A percentile compares a stretch with the other conserved stretches of the same genome.
These are phyloP conservation scores for Phacellophora camtschatica DNA, from an alignment of 30 jellyfish, hydroid and myxozoan species.

Conservation along the genomic window DNA sequence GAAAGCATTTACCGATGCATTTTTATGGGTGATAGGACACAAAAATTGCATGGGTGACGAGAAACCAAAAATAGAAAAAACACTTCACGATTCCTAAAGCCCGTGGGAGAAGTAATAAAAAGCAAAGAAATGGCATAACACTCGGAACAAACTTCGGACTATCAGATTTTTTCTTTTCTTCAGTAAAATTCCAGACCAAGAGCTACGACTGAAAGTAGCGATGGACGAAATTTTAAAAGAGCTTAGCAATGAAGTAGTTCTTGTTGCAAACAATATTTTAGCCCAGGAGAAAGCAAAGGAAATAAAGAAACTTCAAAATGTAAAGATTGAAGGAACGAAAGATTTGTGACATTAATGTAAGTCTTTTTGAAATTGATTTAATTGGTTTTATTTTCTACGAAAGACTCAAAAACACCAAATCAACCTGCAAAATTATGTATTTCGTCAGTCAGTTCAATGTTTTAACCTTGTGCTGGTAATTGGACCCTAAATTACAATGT, in stretches of 20 bases:
- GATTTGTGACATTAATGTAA: no score
- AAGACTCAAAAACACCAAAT: background rate
- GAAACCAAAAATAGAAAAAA: no score
- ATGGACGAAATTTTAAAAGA: background rate
- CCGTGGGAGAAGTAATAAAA: background rate
- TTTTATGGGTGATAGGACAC: no score
- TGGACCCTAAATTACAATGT: background rate
- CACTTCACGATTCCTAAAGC: background rate
- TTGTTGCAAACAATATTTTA: background rate
- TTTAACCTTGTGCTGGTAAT: background rate
- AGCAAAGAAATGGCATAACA: no score
- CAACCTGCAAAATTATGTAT: background rate
- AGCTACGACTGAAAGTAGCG: constrained; percentile 8
- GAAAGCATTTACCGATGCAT: no score
- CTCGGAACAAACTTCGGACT: no score
- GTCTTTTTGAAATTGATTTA: no score
- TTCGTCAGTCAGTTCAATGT: background rate
- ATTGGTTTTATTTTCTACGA: no score
- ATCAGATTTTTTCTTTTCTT: background rate
- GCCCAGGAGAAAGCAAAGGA: background rate
- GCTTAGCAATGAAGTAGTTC: background rate
- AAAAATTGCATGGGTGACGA: no score
- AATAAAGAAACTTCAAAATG: background rate
- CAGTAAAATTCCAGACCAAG: constrained; percentile 58
- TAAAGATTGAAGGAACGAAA: no score